Percentiles rank a stretch among this genome's conserved stretches.
phyloP scores from a whole-genome alignment of 2,797 vertebrate genomes.

The Poeciliopsis presidionis region DNA sequence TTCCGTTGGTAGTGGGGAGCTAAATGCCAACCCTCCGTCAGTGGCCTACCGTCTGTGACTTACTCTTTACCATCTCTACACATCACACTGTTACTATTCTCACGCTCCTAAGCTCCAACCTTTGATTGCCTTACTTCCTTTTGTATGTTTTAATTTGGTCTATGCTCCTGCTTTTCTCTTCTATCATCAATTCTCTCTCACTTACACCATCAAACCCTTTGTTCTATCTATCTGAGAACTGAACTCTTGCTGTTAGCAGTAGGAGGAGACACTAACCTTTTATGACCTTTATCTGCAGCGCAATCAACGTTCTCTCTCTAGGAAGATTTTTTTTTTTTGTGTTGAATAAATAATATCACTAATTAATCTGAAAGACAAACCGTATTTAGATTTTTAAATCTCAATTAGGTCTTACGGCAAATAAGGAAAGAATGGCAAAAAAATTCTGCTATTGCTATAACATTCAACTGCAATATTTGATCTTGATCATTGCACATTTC shows the following conservation, averaged over 20 bases:
- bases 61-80: constrained; percentile 27
- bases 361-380: constrained; percentile 21
- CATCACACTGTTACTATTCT: constrained; percentile 16
- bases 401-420: background rate
- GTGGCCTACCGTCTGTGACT: constrained; percentile 43
- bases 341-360: constrained; percentile 49
- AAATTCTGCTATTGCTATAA: background rate
- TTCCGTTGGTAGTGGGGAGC: constrained; percentile 58
- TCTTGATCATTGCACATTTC: background rate
- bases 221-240: constrained; percentile 26
- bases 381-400: background rate
- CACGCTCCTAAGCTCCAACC: constrained; percentile 15
- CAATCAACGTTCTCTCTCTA: constrained; percentile 22
- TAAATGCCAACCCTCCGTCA: constrained; percentile 75
- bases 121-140: background rate
- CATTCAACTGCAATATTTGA: background rate
- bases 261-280: constrained; percentile 67
- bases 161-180: constrained; percentile 9
- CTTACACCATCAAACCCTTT: background rate
- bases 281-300: constrained; percentile 66
- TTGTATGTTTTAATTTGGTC: constrained; percentile 12
- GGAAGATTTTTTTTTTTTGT: constrained; percentile 40
- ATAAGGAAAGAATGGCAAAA: background rate
- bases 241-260: constrained; percentile 53
- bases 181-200: constrained; percentile 10